Conservation (phyloP, 2,113 vertebrate genomes). For the Theristicus caerulescens region DNA sequence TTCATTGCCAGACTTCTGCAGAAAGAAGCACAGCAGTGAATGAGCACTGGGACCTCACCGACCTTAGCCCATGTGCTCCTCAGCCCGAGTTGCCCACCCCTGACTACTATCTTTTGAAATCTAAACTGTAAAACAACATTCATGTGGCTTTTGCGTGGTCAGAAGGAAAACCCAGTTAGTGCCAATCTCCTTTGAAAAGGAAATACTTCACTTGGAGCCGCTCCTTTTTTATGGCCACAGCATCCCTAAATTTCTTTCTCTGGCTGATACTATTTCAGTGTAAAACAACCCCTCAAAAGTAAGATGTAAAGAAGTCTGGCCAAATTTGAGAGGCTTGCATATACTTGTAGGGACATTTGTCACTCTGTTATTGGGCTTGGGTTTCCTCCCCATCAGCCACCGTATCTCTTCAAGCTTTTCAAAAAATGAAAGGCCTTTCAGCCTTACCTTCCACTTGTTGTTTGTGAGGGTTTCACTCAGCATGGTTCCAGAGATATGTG, state of each 20-base stretch:
- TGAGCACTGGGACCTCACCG: not conserved
- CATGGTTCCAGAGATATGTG: not conserved
- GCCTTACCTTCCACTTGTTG: not conserved
- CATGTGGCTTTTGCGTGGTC: not conserved
- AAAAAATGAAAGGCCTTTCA: not conserved
- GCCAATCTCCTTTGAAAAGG: not conserved
- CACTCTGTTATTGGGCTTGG: not conserved
- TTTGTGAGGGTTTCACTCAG: not conserved
- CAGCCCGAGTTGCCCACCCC: not conserved
- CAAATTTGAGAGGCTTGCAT: not conserved
- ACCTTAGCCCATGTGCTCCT: not conserved
- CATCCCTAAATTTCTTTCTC: not conserved
- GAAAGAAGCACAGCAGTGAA: not conserved
- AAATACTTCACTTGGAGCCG: not conserved
- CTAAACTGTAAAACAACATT: not conserved
- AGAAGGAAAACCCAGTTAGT: not conserved
- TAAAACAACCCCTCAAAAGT: not conserved
- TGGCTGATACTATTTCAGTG: not conserved
- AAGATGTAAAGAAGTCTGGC: not conserved
- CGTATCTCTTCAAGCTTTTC: not conserved
- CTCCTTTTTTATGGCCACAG: not conserved
- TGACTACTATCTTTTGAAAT: not conserved
- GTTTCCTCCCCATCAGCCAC: not conserved
- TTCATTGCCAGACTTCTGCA: not conserved
- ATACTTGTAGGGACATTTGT: not conserved